Base-by-base conservation (phyloP, 2,888 invertebrate genomes). In the Cryptus viduatorius region DNA sequence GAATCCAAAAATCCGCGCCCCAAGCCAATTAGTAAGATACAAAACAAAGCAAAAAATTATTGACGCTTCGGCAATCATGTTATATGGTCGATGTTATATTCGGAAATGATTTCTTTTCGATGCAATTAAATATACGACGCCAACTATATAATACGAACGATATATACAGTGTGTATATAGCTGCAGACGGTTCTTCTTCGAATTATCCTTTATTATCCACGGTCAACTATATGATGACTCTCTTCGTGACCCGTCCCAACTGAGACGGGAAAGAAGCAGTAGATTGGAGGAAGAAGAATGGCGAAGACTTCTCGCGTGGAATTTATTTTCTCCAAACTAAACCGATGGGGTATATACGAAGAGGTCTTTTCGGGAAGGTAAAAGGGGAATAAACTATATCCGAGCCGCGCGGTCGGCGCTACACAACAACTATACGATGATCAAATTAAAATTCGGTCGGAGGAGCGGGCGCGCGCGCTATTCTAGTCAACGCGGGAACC, bases 361-460 rank as follows among this genome's bases (percentile, higher is more conserved):
- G 19, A 31, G 37, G n/a, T 72, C 65, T 65, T 8, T 1, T 37
- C 37, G 37, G 59, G 56, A 42, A 71, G 65, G 16, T 16, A 44
- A 76, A 72, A 48, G 29, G 50, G 81, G 65, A 59, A 75, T 71
- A 79, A 82, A 82, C 44, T 65, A 56, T 44, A 71, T 65, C 46
- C 75, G 75, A 71, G 64, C 37, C 37, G 37, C 1, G 37, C 5
- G 4, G 48, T 48, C 73, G 56, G 44, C 42, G n/a, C 42, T 71
- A 44, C 68, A 48, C 68, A 48, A 61, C 48, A 53, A 48, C 65
- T 76, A 73, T 72, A 79, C 67, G 73, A 77, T 44, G 78, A 84
- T 87, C 86, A 75, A 85, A 86, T 87, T 86, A 87, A 87, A 87
- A 86, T 83, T 84, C 76, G 79, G 81, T 81, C 86, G 82, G 73